Evolutionary conservation across 2,113 vertebrate species (phyloP), one percentile per base, ranked within the genome.

Genomic region (Neopipo cinnamomea): DNA sequence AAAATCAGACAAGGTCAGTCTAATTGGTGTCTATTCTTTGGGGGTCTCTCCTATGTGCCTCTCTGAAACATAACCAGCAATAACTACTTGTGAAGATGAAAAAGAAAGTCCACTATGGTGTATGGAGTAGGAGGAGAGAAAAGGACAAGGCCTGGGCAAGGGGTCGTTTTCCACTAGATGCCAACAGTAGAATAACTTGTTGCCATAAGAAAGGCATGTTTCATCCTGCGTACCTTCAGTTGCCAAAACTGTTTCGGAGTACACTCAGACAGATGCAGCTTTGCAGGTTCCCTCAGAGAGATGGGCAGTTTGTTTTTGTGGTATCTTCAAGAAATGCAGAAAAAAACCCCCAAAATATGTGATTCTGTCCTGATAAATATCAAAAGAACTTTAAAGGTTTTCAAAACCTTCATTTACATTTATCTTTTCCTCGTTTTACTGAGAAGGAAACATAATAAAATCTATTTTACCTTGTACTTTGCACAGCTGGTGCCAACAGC

Each of bases 331-430:
- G 23, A 74, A 78, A 46, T 30, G 11, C 5, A 28, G 22, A 13
- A 19, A 35, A n/a, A 33, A 71, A 27, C 31, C 3, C 1, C 17
- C 8, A 24, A 10, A 27, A 15, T 22, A 1, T 2, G 2, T n/a
- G 5, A n/a, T 33, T 82, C 28, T 82, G 8, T 8, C 8, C 7
- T 49, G 9, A 72, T 25, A 58, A 56, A 46, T 30, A 3, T 49
- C 31, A 30, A 35, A 67, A 55, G 5, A 79, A 28, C 5, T 25
- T 63, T 1, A 50, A 22, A 6, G 6, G 8, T 21, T 77, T 94
- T 55, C 21, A 70, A 89, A 58, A 23, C 5, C 6, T 47, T 20
- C 1, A 3, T 65, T 63, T 88, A 47, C 0, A 20, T 82, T 52
- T 84, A 2, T 52, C 2, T 68, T 89, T 58, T 66, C 17, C 8